Evolutionary conservation across 2,888 invertebrate genomes (phyloP).

Genomic region (Sarcophaga rosellei): DNA sequence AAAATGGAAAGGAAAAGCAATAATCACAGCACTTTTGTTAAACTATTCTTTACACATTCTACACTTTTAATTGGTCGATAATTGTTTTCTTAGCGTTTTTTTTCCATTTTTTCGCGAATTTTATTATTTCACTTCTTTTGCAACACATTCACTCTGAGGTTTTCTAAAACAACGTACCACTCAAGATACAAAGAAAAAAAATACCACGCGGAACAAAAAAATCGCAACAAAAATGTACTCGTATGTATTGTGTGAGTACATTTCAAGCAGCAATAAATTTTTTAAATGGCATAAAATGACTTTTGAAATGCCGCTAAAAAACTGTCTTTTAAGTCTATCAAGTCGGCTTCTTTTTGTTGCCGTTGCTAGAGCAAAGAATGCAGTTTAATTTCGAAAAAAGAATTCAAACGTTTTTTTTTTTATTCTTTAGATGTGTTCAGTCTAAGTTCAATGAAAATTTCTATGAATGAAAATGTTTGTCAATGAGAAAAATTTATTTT

Average conservation of each 20-base stretch:
- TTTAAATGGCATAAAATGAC: constrained; percentile 22
- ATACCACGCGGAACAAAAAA: too few species aligned
- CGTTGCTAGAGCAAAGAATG: constrained; percentile 6
- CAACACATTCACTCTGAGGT: neutral
- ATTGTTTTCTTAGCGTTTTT: neutral
- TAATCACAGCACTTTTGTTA: neutral
- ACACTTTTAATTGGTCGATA: neutral
- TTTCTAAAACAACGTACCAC: neutral
- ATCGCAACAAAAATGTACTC: neutral
- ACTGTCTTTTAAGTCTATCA: constrained; percentile 25
- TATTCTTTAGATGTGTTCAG: neutral
- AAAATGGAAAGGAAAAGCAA: neutral
- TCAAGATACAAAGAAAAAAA: neutral
- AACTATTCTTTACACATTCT: neutral
- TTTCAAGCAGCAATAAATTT: neutral
- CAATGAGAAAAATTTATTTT: neutral
- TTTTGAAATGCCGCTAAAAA: constrained; percentile 56
- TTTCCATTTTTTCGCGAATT: too few species aligned
- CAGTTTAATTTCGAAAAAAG: constrained; percentile 15
- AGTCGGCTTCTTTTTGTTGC: constrained; percentile 32
- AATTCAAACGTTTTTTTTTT: neutral
- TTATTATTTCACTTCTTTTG: neutral
- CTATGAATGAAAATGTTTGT: neutral
- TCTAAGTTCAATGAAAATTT: neutral
- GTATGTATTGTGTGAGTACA: neutral